Percentiles rank a stretch among this genome's conserved stretches.
Conservation (phyloP, 2,888 invertebrate genomes). For the Apamea crenata region DNA sequence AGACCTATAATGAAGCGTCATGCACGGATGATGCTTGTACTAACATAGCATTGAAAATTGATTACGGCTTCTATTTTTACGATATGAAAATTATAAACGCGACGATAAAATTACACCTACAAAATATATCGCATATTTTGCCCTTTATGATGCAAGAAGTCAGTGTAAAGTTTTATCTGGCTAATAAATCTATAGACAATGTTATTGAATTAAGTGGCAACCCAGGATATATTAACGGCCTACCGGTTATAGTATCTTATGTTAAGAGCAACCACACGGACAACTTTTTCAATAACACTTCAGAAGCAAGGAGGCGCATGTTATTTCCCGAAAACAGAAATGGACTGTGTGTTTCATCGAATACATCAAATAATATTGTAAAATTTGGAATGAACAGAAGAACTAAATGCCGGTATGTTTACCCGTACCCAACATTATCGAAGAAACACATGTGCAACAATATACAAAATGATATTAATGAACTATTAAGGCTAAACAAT, state of each 20-base stretch:
- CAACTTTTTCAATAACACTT: slow-evolving; percentile 76
- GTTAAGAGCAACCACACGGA: slow-evolving; percentile 78
- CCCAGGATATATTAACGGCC: slow-evolving; percentile 93
- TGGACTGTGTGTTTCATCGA: slow-evolving; percentile 83
- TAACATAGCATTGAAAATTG: slow-evolving; percentile 79
- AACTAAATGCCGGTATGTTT: slow-evolving; percentile 82
- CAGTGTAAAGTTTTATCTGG: slow-evolving; percentile 78
- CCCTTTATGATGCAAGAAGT: slow-evolving; percentile 80
- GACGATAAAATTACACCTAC: slow-evolving; percentile 77
- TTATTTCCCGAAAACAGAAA: slow-evolving; percentile 80
- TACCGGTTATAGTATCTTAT: slow-evolving; percentile 90
- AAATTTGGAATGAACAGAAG: slow-evolving; percentile 88
- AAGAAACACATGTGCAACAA: slow-evolving; percentile 75
- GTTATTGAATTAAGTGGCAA: slow-evolving; percentile 92
- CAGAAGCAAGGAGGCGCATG: slow-evolving; percentile 65
- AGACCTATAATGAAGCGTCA: slow-evolving; percentile 76
- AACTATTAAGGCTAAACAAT: slow-evolving; percentile 69
- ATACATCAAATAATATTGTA: slow-evolving; percentile 77
- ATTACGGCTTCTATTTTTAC: slow-evolving; percentile 81
- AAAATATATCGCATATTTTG: slow-evolving; percentile 70
- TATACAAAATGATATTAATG: slow-evolving; percentile 77
- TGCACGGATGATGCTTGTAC: slow-evolving; percentile 80
- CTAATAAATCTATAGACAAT: slow-evolving; percentile 75
- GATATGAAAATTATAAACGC: slow-evolving; percentile 80
- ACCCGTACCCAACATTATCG: slow-evolving; percentile 54